Percentiles rank a stretch among this genome's conserved stretches.
These are phyloP conservation scores for Tauraco erythrolophus DNA, from an alignment of 2,113 vertebrate genomes.

Conservation along the genomic window DNA sequence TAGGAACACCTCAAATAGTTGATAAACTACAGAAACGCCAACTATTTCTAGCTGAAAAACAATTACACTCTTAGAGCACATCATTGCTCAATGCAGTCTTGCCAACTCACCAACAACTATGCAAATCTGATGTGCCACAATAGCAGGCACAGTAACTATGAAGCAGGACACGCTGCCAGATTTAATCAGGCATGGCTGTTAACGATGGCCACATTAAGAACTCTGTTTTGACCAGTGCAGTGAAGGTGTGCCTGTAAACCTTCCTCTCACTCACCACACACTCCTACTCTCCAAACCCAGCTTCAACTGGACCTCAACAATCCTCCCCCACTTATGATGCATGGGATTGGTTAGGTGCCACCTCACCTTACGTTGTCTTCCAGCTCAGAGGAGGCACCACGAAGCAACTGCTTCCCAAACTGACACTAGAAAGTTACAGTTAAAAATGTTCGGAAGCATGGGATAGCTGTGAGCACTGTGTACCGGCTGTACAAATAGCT, in stretches of 20 bases:
- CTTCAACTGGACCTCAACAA: neutral
- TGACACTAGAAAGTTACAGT: neutral
- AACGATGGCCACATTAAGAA: neutral
- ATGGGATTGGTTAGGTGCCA: neutral
- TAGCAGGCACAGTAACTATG: neutral
- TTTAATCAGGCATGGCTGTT: neutral
- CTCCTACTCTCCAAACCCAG: neutral
- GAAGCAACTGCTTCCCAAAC: neutral
- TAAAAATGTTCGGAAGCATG: neutral
- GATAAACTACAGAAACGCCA: neutral
- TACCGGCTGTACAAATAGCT: neutral
- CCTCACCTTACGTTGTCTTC: neutral
- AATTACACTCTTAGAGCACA: neutral
- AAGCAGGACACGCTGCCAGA: neutral
- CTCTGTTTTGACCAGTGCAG: neutral
- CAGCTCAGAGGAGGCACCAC: neutral
- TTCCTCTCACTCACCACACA: neutral
- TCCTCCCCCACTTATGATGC: neutral
- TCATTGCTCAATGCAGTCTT: neutral
- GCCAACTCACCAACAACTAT: neutral
- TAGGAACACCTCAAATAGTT: neutral
- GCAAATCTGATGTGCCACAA: neutral
- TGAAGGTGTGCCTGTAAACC: neutral
- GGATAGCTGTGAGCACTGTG: neutral
- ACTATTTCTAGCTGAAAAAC: neutral